Conservation (phyloP, 2,797 vertebrate species). For the Acipenser transmontanus region DNA sequence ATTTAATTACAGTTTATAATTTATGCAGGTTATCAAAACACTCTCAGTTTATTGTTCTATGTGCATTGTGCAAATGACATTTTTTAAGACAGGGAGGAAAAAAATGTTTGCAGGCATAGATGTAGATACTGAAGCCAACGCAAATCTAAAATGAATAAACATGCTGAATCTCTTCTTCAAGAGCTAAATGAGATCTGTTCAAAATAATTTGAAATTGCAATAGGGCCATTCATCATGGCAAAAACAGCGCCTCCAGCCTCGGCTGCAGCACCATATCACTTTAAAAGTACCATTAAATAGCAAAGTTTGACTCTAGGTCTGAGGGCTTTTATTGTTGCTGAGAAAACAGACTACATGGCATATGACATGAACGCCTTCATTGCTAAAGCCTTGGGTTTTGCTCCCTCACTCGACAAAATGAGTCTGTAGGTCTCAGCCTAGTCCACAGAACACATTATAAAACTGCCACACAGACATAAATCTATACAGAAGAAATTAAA, state of each 20-base stretch:
- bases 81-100: constrained; percentile 50
- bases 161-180: constrained; percentile 76
- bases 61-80: constrained; percentile 76
- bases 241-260: constrained; percentile 39
- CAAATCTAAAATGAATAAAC: constrained; percentile 78
- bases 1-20: constrained; percentile 77
- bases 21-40: constrained; percentile 74
- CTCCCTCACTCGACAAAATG: no score
- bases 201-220: constrained; percentile 71
- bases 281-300: constrained; percentile 32
- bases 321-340: constrained; percentile 2
- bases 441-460: no score
- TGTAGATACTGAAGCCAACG: constrained; percentile 71
- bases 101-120: constrained; percentile 67
- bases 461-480: no score
- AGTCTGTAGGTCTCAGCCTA: no score
- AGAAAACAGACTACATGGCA: background rate
- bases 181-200: constrained; percentile 76
- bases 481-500: no score
- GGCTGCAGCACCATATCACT: constrained; percentile 40
- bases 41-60: constrained; percentile 74
- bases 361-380: background rate
- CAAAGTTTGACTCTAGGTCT: constrained; percentile 3
- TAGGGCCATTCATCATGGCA: constrained; percentile 66
- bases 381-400: no score